A percentile compares a stretch with the other conserved stretches of the same genome.
Evolutionary conservation across 2,113 vertebrate species (phyloP).

Genomic region (Perccottus glenii): DNA sequence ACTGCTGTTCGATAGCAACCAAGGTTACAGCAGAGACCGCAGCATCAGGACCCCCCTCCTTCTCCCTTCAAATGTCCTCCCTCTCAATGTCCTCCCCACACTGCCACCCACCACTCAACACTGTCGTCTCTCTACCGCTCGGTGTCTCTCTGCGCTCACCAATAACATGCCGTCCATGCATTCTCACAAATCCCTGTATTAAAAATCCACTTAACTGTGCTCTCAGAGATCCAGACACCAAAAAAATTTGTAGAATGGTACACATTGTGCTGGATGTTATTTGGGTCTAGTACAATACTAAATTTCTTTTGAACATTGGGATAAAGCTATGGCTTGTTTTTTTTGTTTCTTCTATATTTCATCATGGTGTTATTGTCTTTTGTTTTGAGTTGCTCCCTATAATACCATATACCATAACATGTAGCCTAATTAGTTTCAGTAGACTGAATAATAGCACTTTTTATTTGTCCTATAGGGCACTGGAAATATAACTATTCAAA

Average conservation of each 20-base stretch:
- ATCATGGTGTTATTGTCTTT: too few species aligned
- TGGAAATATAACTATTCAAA: not conserved
- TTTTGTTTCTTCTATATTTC: too few species aligned
- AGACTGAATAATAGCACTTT: too few species aligned
- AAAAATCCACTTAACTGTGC: not conserved
- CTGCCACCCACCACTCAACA: slow-evolving; percentile 44
- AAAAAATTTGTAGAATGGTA: too few species aligned
- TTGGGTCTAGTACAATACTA: too few species aligned
- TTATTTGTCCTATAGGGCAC: not conserved
- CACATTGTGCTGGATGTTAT: too few species aligned
- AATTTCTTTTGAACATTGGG: too few species aligned
- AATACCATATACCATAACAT: too few species aligned
- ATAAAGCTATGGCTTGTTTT: too few species aligned
- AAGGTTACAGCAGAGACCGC: slow-evolving; percentile 81
- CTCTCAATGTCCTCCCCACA: slow-evolving; percentile 39
- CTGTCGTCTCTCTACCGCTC: slow-evolving; percentile 24
- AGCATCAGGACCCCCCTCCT: slow-evolving; percentile 75
- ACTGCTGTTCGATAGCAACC: slow-evolving; percentile 83
- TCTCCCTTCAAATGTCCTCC: slow-evolving; percentile 47
- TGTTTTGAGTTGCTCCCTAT: too few species aligned
- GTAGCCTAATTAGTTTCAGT: too few species aligned
- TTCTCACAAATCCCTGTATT: not conserved
- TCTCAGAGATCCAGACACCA: too few species aligned
- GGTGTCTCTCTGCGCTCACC: slow-evolving; percentile 24
- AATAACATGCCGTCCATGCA: slow-evolving; percentile 38